Evolutionary conservation across 2,797 vertebrate species (phyloP).

Genomic region (Vultur gryphus): DNA sequence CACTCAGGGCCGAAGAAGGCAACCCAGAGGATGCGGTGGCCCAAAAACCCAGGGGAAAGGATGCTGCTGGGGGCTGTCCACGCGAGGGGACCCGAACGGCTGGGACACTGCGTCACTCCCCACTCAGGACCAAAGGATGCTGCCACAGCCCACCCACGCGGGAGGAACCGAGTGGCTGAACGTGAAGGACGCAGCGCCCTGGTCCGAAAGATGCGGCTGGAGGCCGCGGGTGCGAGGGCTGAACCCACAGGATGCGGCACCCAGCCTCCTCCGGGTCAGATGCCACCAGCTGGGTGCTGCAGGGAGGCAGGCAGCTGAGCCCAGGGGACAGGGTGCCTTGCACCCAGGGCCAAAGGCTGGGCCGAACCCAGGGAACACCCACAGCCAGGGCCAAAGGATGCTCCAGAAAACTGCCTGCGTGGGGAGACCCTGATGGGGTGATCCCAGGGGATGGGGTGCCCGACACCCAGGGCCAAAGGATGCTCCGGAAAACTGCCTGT

Average conservation of each 20-base stretch:
- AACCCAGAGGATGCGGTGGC: neutral
- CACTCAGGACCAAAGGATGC: neutral
- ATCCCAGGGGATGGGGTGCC: no score
- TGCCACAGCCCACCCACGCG: accelerated
- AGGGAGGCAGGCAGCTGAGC: neutral
- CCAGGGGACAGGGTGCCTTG: accelerated
- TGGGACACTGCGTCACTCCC: neutral
- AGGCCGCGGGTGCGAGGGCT: accelerated
- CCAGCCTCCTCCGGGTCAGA: no score
- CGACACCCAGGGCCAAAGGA: no score
- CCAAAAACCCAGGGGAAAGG: neutral
- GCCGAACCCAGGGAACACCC: neutral
- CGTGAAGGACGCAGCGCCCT: accelerated
- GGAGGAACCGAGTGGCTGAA: neutral
- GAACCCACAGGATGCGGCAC: accelerated
- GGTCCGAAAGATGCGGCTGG: neutral
- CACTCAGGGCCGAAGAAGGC: accelerated
- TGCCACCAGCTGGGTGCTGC: accelerated
- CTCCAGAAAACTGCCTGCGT: neutral
- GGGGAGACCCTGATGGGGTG: neutral
- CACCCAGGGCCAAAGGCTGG: neutral
- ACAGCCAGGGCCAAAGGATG: accelerated
- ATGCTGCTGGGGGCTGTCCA: neutral
- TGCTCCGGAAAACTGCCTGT: no score
- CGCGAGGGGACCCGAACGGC: accelerated